A percentile compares a stretch with the other conserved stretches of the same genome.
These are phyloP conservation scores for Pristionchus exspectatus DNA, from an alignment of 2,888 invertebrate species.

Conservation along the genomic window DNA sequence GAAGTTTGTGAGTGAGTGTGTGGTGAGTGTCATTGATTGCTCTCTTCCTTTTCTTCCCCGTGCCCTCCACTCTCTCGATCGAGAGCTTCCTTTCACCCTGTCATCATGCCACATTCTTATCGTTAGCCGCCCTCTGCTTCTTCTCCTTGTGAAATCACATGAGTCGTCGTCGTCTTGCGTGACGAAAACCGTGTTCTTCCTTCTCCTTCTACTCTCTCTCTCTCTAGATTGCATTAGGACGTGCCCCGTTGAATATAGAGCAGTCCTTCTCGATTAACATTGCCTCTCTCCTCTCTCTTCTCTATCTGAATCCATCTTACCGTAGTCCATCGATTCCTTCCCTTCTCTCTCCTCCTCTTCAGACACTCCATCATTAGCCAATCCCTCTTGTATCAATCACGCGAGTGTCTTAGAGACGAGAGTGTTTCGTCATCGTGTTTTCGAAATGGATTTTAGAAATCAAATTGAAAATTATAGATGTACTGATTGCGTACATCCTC, in stretches of 20 bases:
- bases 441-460: background rate
- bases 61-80: background rate
- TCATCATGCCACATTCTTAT: constrained; percentile 23
- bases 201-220: background rate
- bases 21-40: constrained; percentile 29
- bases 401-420: background rate
- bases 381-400: constrained; percentile 8
- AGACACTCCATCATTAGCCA: background rate
- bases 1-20: background rate
- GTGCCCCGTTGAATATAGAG: background rate
- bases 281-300: background rate
- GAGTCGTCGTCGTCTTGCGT: background rate
- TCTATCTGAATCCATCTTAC: constrained; percentile 11
- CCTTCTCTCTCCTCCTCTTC: background rate
- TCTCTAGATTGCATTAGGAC: background rate
- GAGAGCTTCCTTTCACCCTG: background rate
- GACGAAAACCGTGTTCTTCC: background rate
- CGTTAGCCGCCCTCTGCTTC: background rate
- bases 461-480: background rate
- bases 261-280: constrained; percentile 35
- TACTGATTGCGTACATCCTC: constrained; percentile 6
- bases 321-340: constrained; percentile 33
- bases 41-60: background rate
- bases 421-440: background rate
- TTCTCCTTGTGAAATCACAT: constrained; percentile 22